Conservation (phyloP, 1,140 invertebrate species). For the Melitaea cinxia region DNA sequence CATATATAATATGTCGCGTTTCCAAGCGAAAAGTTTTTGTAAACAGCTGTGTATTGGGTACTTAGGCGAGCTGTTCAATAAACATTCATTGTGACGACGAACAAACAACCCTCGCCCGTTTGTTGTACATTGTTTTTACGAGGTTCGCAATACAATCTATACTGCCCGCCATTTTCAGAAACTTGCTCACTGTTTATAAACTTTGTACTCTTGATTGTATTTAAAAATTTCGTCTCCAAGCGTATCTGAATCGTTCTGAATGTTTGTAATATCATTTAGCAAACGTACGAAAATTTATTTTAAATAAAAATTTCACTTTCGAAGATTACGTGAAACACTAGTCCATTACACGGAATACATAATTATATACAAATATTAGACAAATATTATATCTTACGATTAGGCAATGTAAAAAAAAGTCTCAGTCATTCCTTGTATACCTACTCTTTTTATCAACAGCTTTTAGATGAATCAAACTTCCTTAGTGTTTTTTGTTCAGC, state of each 20-base stretch:
- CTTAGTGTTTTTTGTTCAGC: background rate
- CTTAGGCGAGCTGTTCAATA: slow-evolving; percentile 22
- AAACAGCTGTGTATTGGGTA: slow-evolving; percentile 16
- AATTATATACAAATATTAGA: slow-evolving; percentile 6
- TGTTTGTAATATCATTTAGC: slow-evolving; percentile 16
- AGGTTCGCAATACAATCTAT: slow-evolving; percentile 13
- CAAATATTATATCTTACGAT: slow-evolving; percentile 7
- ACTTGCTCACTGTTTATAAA: slow-evolving; percentile 15
- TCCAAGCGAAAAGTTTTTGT: background rate
- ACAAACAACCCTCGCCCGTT: slow-evolving; percentile 17
- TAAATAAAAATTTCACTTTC: slow-evolving; percentile 16
- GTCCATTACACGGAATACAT: slow-evolving; percentile 1
- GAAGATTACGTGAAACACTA: background rate
- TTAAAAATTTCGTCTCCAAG: background rate
- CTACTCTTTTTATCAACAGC: too few relatives aligned
- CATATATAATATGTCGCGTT: background rate
- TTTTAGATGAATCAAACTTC: background rate
- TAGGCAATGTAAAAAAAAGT: too few relatives aligned
- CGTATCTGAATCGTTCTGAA: background rate
- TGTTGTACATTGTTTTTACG: slow-evolving; percentile 24
- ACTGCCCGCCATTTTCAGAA: slow-evolving; percentile 6
- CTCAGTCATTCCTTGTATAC: too few relatives aligned
- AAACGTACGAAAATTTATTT: slow-evolving; percentile 16
- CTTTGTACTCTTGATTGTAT: background rate
- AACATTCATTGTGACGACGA: slow-evolving; percentile 32